phyloP scores from a whole-genome alignment of 2,113 vertebrate species.

The Saguinus midas region DNA sequence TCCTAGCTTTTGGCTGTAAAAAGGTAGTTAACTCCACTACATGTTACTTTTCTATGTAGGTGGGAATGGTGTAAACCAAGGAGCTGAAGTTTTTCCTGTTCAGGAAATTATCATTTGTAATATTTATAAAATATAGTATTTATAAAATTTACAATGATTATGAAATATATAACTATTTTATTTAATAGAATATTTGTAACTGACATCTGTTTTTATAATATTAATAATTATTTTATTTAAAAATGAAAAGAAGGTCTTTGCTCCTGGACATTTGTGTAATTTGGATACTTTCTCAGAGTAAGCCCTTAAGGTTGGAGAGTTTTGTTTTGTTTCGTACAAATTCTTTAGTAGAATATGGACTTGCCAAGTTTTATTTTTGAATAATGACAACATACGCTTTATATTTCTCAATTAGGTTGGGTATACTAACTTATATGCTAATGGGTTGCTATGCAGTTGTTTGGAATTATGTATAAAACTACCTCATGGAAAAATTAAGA shows the following conservation, averaged over 20 bases:
- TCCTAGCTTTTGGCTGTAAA: conserved; percentile 97
- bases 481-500: conserved; percentile 4
- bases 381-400: neutral
- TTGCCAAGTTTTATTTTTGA: neutral
- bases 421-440: neutral
- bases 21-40: conserved; percentile 84
- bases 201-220: neutral
- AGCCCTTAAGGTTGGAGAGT: neutral
- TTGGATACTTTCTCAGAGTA: neutral
- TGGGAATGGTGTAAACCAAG: neutral
- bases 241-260: neutral
- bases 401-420: neutral
- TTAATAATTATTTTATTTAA: neutral
- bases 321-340: neutral
- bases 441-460: neutral
- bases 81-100: neutral
- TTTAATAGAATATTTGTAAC: neutral
- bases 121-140: no score
- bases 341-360: neutral
- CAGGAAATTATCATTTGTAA: no score
- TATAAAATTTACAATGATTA: no score
- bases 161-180: neutral
- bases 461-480: conserved; percentile 31
- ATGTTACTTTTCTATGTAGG: neutral
- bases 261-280: neutral